These are phyloP conservation scores for Ectemnius lituratus DNA, from an alignment of 2,888 invertebrate species.

Conservation along the genomic window DNA sequence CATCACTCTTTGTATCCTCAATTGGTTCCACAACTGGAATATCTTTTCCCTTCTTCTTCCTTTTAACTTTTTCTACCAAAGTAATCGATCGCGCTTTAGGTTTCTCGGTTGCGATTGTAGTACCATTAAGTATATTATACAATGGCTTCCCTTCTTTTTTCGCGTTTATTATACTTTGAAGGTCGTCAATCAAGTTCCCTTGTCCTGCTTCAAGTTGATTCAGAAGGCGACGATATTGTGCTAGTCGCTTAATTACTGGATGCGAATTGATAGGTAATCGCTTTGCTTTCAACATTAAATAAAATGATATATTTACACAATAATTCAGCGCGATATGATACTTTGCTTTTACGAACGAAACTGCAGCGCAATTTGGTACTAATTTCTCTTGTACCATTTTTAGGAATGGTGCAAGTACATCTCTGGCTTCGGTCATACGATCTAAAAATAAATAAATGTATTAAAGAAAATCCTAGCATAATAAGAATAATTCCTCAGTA, in stretches of 20 bases:
- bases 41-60: conserved; percentile 16
- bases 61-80: conserved; percentile 18
- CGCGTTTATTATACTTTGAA: conserved; percentile 82
- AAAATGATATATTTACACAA: conserved; percentile 91
- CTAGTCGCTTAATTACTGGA: conserved; percentile 92
- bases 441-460: conserved; percentile 61
- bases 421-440: conserved; percentile 82
- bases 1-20: conserved; percentile 9
- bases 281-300: conserved; percentile 89
- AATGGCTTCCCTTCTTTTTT: conserved; percentile 77
- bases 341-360: conserved; percentile 86
- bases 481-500: conserved; percentile 5
- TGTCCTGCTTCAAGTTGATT: conserved; percentile 86
- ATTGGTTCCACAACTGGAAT: conserved; percentile 47
- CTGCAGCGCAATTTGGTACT: conserved; percentile 83
- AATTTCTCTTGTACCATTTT: conserved; percentile 82
- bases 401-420: conserved; percentile 84
- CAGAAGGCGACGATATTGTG: conserved; percentile 88
- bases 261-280: conserved; percentile 87
- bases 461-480: background rate
- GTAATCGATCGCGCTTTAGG: conserved; percentile 64
- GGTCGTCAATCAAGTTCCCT: conserved; percentile 84
- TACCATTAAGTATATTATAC: conserved; percentile 67
- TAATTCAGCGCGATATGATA: conserved; percentile 87
- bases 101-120: conserved; percentile 39